These are phyloP conservation scores for Apis dorsata DNA, from an alignment of 1,140 invertebrate genomes.

Conservation along the genomic window DNA sequence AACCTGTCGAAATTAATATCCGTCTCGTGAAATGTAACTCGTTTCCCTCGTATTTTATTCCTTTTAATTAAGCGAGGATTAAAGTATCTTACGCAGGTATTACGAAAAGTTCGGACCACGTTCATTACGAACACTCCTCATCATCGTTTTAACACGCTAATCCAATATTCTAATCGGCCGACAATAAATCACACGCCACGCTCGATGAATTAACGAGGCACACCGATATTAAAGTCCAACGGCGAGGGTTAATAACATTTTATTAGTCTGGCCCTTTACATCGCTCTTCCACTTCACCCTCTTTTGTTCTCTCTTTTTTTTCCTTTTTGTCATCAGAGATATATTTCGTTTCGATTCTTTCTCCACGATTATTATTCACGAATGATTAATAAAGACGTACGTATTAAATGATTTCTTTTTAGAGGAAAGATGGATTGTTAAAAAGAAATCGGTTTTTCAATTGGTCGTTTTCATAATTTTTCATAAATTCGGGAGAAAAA, in stretches of 20 bases:
- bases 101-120: neutral
- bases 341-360: neutral
- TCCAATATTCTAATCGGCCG: slow-evolving; percentile 40
- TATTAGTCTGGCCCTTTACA: slow-evolving; percentile 20
- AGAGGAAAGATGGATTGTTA: neutral
- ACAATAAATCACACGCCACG: slow-evolving; percentile 18
- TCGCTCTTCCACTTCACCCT: neutral
- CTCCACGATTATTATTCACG: slow-evolving; percentile 18
- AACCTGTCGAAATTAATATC: slow-evolving; percentile 27
- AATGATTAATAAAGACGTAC: slow-evolving; percentile 48
- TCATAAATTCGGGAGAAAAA: slow-evolving; percentile 3
- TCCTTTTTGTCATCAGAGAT: neutral
- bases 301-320: too few species aligned
- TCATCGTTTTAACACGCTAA: slow-evolving; percentile 27
- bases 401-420: slow-evolving; percentile 36
- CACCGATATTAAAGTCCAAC: slow-evolving; percentile 25
- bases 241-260: slow-evolving; percentile 31
- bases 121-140: neutral
- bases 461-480: slow-evolving; percentile 9
- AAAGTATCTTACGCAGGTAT: neutral
- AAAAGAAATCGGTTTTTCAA: slow-evolving; percentile 20
- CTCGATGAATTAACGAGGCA: slow-evolving; percentile 25
- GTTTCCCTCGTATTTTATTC: slow-evolving; percentile 24
- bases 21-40: neutral
- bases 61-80: slow-evolving; percentile 38